Conservation (phyloP, 2,113 vertebrate species). For the Hymenochirus boettgeri region DNA sequence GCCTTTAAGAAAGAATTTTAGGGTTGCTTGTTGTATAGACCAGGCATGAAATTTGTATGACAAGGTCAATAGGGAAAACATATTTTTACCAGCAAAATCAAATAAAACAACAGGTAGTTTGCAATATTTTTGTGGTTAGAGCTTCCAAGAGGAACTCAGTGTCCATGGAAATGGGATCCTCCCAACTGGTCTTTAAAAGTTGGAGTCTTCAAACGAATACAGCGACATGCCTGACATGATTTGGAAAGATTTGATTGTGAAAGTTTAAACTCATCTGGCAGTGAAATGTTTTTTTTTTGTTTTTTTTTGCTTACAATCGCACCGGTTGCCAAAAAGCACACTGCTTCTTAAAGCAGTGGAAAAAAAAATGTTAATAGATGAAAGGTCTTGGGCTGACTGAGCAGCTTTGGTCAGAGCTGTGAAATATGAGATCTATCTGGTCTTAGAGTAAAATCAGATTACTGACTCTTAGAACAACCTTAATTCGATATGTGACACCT, state of each 20-base stretch:
- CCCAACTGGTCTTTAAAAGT: constrained; percentile 20
- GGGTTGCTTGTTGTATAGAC: constrained; percentile 7
- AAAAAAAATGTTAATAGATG: background rate
- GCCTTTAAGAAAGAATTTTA: too few species aligned
- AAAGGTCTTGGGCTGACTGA: constrained; percentile 9
- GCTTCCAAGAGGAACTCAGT: constrained; percentile 15
- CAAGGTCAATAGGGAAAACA: constrained; percentile 51
- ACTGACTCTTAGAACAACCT: background rate
- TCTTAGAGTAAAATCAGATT: background rate
- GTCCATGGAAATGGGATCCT: constrained; percentile 18
- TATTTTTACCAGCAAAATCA: constrained; percentile 50
- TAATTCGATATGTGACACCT: background rate
- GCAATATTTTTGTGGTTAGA: constrained; percentile 23
- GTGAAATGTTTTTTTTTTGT: background rate
- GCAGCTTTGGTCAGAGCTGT: constrained; percentile 5
- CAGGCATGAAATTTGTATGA: constrained; percentile 49
- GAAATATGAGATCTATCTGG: constrained; percentile 5
- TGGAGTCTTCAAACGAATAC: background rate
- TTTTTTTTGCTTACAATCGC: background rate
- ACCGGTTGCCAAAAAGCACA: constrained; percentile 2
- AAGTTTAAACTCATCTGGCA: constrained; percentile 1
- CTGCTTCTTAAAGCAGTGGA: background rate
- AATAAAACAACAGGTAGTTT: constrained; percentile 34
- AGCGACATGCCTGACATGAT: constrained; percentile 12
- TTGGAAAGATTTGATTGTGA: constrained; percentile 8